phyloP scores from a whole-genome alignment of 2,888 invertebrate species.

The Zhengitettix transpicula region DNA sequence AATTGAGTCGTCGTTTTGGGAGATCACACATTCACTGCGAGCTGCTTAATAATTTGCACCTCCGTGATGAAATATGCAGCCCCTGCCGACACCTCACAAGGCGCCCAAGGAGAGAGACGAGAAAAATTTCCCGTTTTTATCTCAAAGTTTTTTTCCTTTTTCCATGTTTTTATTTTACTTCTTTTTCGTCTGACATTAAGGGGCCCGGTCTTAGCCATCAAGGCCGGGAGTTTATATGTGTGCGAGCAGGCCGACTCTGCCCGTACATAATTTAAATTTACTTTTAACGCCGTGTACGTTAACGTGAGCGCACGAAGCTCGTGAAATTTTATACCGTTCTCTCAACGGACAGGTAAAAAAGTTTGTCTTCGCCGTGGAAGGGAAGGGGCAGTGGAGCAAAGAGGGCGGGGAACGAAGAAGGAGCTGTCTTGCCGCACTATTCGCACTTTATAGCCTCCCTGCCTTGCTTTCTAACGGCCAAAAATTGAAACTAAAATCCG shows the following conservation, averaged over 20 bases:
- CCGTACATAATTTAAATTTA: slow-evolving; percentile 14
- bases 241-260: slow-evolving; percentile 6
- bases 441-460: neutral
- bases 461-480: neutral
- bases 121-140: neutral
- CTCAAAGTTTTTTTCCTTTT: neutral
- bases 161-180: neutral
- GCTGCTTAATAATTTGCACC: slow-evolving; percentile 11
- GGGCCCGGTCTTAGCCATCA: slow-evolving; percentile 8
- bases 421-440: neutral
- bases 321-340: slow-evolving; percentile 14
- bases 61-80: slow-evolving; percentile 12
- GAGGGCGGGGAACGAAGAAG: neutral
- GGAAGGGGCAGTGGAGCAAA: neutral
- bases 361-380: neutral
- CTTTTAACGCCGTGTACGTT: slow-evolving; percentile 14
- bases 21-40: slow-evolving; percentile 11
- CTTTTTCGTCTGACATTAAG: slow-evolving; percentile 8
- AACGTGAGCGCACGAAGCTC: slow-evolving; percentile 10
- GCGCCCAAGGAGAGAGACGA: too few relatives aligned
- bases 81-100: slow-evolving; percentile 7
- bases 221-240: neutral
- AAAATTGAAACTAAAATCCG: neutral
- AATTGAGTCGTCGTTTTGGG: slow-evolving; percentile 15
- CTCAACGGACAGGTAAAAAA: slow-evolving; percentile 13